Evolutionary conservation across 2,888 invertebrate species (phyloP).

Genomic region (Aphidoletes aphidimyza): DNA sequence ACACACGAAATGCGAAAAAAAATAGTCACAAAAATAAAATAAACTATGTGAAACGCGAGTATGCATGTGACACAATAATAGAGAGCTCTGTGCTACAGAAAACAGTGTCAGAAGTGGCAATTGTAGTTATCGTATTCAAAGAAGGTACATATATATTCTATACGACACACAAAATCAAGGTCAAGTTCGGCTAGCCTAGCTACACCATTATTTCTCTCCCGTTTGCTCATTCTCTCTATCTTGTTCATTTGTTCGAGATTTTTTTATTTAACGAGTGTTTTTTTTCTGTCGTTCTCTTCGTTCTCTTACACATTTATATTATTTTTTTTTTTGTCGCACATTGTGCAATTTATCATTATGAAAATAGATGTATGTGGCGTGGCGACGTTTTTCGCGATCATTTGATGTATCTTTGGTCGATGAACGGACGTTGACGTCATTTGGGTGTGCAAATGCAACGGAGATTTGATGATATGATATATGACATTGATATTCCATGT

Average conservation of each 20-base stretch:
- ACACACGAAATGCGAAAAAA: too few relatives aligned
- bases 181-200: slow-evolving; percentile 33
- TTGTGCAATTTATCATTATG: neutral
- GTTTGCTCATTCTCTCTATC: too few relatives aligned
- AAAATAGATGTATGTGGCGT: neutral
- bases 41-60: neutral
- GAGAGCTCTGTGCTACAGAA: neutral
- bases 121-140: neutral
- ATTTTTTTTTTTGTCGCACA: too few relatives aligned
- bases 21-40: too few relatives aligned
- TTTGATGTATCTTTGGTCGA: neutral
- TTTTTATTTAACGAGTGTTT: neutral
- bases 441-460: neutral
- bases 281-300: neutral
- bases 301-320: neutral
- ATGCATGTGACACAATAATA: neutral
- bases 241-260: too few relatives aligned
- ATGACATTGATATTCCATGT: neutral
- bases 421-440: neutral
- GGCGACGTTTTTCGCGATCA: neutral
- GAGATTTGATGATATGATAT: neutral
- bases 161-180: slow-evolving; percentile 33
- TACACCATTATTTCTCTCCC: neutral
- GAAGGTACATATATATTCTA: neutral
- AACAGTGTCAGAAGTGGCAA: neutral